A percentile compares a stretch with the other conserved stretches of the same genome.
Conservation (phyloP, 2,888 invertebrate genomes). For the Drosophila mimica region DNA sequence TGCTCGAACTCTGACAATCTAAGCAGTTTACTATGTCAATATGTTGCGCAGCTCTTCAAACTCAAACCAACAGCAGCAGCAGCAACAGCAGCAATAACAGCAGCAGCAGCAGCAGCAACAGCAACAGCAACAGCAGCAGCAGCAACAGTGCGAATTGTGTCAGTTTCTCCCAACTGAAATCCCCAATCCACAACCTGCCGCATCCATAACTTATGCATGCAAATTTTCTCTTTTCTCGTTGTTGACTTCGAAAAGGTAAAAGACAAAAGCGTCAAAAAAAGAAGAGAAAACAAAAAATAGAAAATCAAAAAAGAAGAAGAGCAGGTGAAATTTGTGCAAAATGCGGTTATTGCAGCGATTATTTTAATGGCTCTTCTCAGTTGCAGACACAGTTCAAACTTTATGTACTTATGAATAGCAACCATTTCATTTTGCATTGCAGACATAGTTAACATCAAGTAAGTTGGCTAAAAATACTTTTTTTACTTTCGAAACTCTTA, state of each 20-base stretch:
- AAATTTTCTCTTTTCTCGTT: conserved; percentile 59
- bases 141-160: conserved; percentile 27
- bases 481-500: not conserved
- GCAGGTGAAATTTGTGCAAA: conserved; percentile 64
- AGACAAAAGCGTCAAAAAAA: conserved; percentile 49
- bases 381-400: conserved; percentile 55
- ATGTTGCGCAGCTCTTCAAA: conserved; percentile 62
- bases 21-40: conserved; percentile 79
- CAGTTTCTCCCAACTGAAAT: conserved; percentile 37
- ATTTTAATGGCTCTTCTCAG: conserved; percentile 72
- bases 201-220: conserved; percentile 79
- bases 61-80: conserved; percentile 3
- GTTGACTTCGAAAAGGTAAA: conserved; percentile 67
- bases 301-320: conserved; percentile 11
- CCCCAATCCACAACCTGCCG: conserved; percentile 40
- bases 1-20: conserved; percentile 78
- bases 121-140: not conserved
- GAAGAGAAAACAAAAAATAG: conserved; percentile 17
- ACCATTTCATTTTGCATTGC: conserved; percentile 31
- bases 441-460: conserved; percentile 48
- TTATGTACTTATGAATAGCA: conserved; percentile 49
- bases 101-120: not conserved
- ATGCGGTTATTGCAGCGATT: conserved; percentile 77
- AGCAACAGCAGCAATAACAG: not conserved
- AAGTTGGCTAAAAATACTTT: conserved; percentile 26